Percentiles rank a stretch among this genome's conserved stretches.
Conservation (phyloP, 2,797 vertebrate species). For the Enteromius paludinosus region DNA sequence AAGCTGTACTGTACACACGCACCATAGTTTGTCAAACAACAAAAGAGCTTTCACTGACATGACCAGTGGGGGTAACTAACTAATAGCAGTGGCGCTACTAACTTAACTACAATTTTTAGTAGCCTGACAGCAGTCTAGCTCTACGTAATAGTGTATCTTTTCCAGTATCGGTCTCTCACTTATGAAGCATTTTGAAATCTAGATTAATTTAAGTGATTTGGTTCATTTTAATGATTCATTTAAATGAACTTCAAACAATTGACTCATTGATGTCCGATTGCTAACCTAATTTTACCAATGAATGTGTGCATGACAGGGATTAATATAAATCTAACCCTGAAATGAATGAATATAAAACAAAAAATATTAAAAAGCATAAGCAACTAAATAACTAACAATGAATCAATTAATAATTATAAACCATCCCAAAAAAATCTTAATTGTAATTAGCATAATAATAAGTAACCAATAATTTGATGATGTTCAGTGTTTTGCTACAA, state of each 20-base stretch:
- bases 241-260: too few species aligned
- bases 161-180: background rate
- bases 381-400: background rate
- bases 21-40: background rate
- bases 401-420: background rate
- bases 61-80: background rate
- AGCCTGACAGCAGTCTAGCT: background rate
- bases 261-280: too few species aligned
- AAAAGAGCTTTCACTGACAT: background rate
- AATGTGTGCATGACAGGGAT: background rate
- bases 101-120: slow-evolving; percentile 10
- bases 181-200: background rate
- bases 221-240: too few species aligned
- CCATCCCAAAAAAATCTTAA: background rate
- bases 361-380: too few species aligned
- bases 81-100: background rate
- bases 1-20: background rate
- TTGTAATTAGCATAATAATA: background rate
- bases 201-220: too few species aligned
- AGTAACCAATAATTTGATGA: too few species aligned
- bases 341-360: background rate
- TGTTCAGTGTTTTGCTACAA: too few species aligned
- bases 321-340: background rate
- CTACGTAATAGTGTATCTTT: background rate
- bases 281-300: background rate